Evolutionary conservation across 2,113 vertebrate species (phyloP).

Genomic region (Pollachius pollachius): DNA sequence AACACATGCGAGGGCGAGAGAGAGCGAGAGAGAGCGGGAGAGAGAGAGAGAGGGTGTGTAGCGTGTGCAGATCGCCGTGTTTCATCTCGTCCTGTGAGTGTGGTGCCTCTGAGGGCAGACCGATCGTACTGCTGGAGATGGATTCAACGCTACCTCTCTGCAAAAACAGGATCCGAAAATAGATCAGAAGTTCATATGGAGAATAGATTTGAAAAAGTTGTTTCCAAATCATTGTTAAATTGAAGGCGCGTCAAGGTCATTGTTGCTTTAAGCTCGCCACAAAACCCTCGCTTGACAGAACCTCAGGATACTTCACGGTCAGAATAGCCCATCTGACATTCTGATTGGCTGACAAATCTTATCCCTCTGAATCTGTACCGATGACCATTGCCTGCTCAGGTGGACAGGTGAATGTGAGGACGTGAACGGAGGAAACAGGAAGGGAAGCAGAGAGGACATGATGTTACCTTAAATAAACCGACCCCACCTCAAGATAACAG

Average conservation of each 20-base stretch:
- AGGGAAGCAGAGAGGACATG: too few species aligned
- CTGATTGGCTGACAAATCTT: too few species aligned
- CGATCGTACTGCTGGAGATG: too few species aligned
- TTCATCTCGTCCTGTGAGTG: slow-evolving; percentile 52
- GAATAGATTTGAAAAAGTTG: not conserved
- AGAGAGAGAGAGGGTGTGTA: slow-evolving; percentile 53
- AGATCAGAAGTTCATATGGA: not conserved
- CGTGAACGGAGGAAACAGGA: not conserved
- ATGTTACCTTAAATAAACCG: too few species aligned
- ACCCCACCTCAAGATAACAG: not conserved
- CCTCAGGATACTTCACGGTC: too few species aligned
- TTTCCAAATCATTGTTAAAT: not conserved
- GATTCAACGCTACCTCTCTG: not conserved
- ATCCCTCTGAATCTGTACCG: too few species aligned
- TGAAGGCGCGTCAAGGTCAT: not conserved
- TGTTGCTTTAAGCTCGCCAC: not conserved
- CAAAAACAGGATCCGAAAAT: not conserved
- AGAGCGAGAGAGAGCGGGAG: too few species aligned
- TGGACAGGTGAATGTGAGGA: not conserved
- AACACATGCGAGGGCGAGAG: too few species aligned
- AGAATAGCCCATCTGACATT: too few species aligned
- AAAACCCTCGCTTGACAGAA: not conserved
- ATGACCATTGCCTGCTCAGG: too few species aligned
- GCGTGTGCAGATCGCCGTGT: slow-evolving; percentile 44
- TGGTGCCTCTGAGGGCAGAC: slow-evolving; percentile 20